Base-by-base conservation (phyloP, 2,888 invertebrate species). In the Protonemura montana region DNA sequence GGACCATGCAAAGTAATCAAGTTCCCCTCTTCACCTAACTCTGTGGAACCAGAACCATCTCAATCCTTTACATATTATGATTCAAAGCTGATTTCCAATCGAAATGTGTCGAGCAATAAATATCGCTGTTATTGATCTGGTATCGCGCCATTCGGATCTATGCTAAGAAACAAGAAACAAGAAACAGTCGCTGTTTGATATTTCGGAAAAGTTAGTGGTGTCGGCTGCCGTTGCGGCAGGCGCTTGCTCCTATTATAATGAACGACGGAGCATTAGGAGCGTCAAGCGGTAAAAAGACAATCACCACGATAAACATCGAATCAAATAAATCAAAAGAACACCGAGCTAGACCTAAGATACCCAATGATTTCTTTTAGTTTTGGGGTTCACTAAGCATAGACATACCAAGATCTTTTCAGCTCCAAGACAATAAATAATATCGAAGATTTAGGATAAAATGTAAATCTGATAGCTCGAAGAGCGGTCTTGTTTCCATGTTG, bases 61-160 rank as follows among this genome's bases (percentile, higher is more conserved):
- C 59, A 59, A 59, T 21, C 59, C 59, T 59, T 59, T 59, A 59
- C 59, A 59, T 59, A 59, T 59, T 59, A 59, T 59, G 59, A 59
- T 59, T 59, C 59, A 59, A 59, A 59, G 59, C 59, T 21, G 59
- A 59, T 59, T 59, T 59, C 59, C 59, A 59, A 59, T 59, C 59
- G 59, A 59, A 59, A 59, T 59, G 13, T 59, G 59, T 59, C 21
- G 59, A 13, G 59, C 59, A 21, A 83, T 83, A 83, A 83, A 83
- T 83, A 35, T 30, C 82, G 21, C 6, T 26, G 41, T 26, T 83
- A 83, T 41, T 83, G 82, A 83, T 83, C 82, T 83, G 41, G 25
- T 83, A 83, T 83, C 82, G 25, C 35, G 82, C 35, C 29, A 42
- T 35, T 83, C 82, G 42, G 82, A 30, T 30, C 82, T 7, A 2